Conservation (phyloP, 2,888 invertebrate species). For the Polydrusus pterygomalis region DNA sequence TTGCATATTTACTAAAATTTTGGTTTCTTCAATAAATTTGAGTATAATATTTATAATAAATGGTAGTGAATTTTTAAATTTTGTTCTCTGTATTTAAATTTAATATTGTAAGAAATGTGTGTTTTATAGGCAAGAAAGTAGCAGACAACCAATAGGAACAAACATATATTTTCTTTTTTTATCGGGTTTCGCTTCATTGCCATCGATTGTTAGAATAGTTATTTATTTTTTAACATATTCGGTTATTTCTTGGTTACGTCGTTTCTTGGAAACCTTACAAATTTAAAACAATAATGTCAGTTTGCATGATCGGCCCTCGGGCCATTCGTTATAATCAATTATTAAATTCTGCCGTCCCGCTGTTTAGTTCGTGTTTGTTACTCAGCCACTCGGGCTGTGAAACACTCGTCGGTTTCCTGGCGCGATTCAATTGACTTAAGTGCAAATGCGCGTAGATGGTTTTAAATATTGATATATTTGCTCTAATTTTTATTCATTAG, state of each 20-base stretch:
- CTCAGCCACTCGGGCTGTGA: slow-evolving; percentile 29
- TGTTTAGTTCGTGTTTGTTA: slow-evolving; percentile 42
- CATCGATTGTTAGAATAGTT: not conserved
- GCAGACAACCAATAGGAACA: too few relatives aligned
- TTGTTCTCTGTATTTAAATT: too few relatives aligned
- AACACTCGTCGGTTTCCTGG: slow-evolving; percentile 23
- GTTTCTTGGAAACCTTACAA: slow-evolving; percentile 14
- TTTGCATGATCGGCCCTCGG: slow-evolving; percentile 43
- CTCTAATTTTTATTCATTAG: slow-evolving; percentile 27
- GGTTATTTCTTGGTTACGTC: slow-evolving; percentile 10
- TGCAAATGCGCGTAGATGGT: slow-evolving; percentile 29
- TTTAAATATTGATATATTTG: slow-evolving; percentile 28
- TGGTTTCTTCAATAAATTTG: too few relatives aligned
- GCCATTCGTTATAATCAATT: slow-evolving; percentile 47
- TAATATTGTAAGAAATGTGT: too few relatives aligned
- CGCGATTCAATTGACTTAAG: slow-evolving; percentile 45
- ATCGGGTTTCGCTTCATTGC: not conserved
- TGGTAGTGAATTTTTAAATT: too few relatives aligned
- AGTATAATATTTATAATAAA: too few relatives aligned
- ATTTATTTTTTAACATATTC: not conserved
- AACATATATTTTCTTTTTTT: too few relatives aligned
- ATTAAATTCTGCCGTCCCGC: slow-evolving; percentile 37
- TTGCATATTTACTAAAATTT: too few relatives aligned
- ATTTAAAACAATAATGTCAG: slow-evolving; percentile 22
- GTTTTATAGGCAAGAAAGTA: too few relatives aligned